A percentile compares a stretch with the other conserved stretches of the same genome.
phyloP scores from a whole-genome alignment of 2,888 invertebrate genomes.

The Plutella xylostella region DNA sequence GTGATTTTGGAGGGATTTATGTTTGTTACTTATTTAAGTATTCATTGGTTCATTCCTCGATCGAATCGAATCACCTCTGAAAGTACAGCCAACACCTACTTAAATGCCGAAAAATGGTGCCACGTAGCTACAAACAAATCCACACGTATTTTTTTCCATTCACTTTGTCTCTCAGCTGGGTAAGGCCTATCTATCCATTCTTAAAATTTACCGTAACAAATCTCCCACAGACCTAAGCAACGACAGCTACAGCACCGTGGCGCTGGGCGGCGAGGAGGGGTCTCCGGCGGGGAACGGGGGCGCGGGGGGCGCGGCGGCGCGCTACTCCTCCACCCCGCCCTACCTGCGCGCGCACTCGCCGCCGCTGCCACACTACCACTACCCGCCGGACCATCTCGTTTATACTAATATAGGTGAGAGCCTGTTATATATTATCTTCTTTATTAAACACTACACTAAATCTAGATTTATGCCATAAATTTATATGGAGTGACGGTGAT shows the following conservation, averaged over 20 bases:
- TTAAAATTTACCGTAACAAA: too few relatives aligned
- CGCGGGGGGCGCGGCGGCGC: conserved; percentile 62
- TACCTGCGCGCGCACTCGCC: conserved; percentile 83
- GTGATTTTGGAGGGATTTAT: too few relatives aligned
- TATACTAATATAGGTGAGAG: conserved; percentile 83
- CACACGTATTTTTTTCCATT: too few relatives aligned
- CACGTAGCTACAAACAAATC: too few relatives aligned
- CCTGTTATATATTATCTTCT: background rate
- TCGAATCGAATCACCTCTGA: too few relatives aligned
- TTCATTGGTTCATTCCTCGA: too few relatives aligned
- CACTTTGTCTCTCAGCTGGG: too few relatives aligned
- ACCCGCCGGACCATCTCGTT: conserved; percentile 86
- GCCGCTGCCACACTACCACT: conserved; percentile 82
- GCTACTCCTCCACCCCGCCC: conserved; percentile 76
- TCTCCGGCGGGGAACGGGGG: conserved; percentile 72
- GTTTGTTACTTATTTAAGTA: too few relatives aligned
- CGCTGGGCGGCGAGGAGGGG: conserved; percentile 86
- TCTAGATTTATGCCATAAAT: background rate
- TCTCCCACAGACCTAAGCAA: conserved; percentile 82
- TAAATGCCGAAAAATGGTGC: too few relatives aligned
- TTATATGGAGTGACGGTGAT: background rate
- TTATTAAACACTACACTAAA: too few relatives aligned
- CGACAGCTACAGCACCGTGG: conserved; percentile 90
- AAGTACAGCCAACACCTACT: too few relatives aligned
- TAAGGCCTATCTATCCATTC: too few relatives aligned